Percentiles rank a stretch among this genome's conserved stretches.
These are phyloP conservation scores for Chloropsis hardwickii DNA, from an alignment of 2,113 vertebrate genomes.

Conservation along the genomic window DNA sequence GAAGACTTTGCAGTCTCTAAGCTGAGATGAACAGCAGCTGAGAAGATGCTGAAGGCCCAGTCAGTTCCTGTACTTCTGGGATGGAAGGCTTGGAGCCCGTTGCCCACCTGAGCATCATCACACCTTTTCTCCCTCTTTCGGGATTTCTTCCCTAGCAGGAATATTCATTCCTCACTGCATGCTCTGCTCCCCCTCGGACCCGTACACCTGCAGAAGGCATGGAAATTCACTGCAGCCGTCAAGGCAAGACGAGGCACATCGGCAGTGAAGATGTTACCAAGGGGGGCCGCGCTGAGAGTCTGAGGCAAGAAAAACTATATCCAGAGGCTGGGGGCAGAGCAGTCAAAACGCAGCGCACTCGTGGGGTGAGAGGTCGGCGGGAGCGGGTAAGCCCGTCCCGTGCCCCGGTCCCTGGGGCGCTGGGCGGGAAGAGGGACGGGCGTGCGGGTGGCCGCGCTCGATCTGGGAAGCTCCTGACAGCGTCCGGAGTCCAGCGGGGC, in stretches of 20 bases:
- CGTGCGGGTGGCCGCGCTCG: accelerated
- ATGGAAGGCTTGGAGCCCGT: background rate
- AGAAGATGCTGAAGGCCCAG: background rate
- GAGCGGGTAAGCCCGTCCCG: background rate
- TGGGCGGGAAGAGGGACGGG: background rate
- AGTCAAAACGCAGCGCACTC: accelerated
- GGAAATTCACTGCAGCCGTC: background rate
- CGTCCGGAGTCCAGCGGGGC: accelerated
- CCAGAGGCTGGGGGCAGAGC: background rate
- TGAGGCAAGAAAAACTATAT: background rate
- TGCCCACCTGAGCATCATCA: background rate
- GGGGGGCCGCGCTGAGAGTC: background rate
- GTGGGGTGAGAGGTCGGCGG: background rate
- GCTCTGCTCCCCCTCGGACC: accelerated
- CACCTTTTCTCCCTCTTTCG: background rate
- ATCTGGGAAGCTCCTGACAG: background rate
- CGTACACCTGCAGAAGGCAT: accelerated
- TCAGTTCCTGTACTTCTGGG: too few relatives aligned
- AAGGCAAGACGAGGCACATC: too few relatives aligned
- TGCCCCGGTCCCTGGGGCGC: background rate
- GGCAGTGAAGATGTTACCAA: too few relatives aligned
- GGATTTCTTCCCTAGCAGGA: background rate
- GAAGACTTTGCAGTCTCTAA: slow-evolving; percentile 29
- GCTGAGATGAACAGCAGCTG: background rate
- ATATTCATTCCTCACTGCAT: accelerated